These are phyloP conservation scores for Phaedon cochleariae DNA, from an alignment of 2,888 invertebrate genomes.

Conservation along the genomic window DNA sequence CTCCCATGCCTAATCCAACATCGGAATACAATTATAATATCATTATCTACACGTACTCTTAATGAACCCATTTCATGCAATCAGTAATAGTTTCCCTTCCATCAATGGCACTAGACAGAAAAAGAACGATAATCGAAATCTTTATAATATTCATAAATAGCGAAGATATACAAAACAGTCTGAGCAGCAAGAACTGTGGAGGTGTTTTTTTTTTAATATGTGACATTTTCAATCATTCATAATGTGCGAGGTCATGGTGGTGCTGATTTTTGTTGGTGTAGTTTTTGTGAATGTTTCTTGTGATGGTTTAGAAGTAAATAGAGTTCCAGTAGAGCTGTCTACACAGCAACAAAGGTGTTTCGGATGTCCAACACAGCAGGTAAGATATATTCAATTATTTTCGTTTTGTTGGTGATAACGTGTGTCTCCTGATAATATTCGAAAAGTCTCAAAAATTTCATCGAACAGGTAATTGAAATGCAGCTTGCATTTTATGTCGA, in stretches of 20 bases:
- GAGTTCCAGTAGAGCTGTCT: background rate
- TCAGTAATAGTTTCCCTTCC: conserved; percentile 7
- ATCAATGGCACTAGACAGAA: background rate
- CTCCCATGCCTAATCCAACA: background rate
- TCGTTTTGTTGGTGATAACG: too few relatives aligned
- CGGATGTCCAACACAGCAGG: background rate
- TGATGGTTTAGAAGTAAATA: background rate
- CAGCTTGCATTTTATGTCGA: too few relatives aligned
- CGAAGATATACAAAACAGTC: too few relatives aligned
- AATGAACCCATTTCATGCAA: conserved; percentile 9
- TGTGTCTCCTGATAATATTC: too few relatives aligned
- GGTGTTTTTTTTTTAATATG: background rate
- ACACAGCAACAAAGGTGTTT: background rate
- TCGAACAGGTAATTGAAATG: too few relatives aligned
- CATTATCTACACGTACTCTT: conserved; percentile 28
- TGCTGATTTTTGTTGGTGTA: background rate
- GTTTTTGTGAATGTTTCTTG: background rate
- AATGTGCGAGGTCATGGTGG: background rate
- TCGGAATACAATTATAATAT: conserved; percentile 32
- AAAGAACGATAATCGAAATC: conserved; percentile 4
- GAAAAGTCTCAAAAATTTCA: too few relatives aligned
- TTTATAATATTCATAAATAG: background rate
- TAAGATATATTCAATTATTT: too few relatives aligned
- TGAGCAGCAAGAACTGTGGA: too few relatives aligned
- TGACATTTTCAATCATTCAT: background rate